A percentile compares a stretch with the other conserved stretches of the same genome.
These are phyloP conservation scores for Chelon labrosus DNA, from an alignment of 2,797 vertebrate genomes.

Conservation along the genomic window DNA sequence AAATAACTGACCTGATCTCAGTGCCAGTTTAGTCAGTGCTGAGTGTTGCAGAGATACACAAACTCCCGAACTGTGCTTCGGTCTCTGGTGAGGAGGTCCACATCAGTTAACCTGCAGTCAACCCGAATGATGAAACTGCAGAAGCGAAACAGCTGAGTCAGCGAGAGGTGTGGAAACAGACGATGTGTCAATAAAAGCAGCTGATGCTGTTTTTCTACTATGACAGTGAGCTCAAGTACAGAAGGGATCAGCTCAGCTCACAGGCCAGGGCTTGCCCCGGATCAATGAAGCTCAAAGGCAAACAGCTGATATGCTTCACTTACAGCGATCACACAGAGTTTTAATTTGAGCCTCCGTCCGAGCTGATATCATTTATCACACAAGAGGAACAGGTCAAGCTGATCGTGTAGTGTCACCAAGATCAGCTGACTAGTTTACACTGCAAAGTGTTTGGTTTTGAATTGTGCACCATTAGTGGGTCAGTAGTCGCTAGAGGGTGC, in stretches of 20 bases:
- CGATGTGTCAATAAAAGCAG: slow-evolving; percentile 59
- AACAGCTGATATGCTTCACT: slow-evolving; percentile 24
- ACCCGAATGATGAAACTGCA: slow-evolving; percentile 47
- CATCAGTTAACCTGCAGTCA: slow-evolving; percentile 43
- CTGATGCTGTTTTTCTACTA: slow-evolving; percentile 63
- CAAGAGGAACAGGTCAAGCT: background rate
- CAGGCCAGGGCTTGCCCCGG: slow-evolving; percentile 46
- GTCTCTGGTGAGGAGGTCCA: slow-evolving; percentile 25
- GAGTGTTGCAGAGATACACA: slow-evolving; percentile 6
- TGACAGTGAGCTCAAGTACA: slow-evolving; percentile 34
- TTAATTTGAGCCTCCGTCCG: slow-evolving; percentile 7
- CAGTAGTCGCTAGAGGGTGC: slow-evolving; percentile 64
- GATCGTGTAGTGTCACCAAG: background rate
- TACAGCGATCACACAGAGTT: background rate
- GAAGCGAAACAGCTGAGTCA: slow-evolving; percentile 50
- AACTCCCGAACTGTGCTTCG: background rate
- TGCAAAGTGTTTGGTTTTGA: slow-evolving; percentile 34
- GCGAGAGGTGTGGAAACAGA: slow-evolving; percentile 42
- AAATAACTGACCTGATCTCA: slow-evolving; percentile 30
- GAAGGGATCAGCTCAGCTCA: slow-evolving; percentile 7
- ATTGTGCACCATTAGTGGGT: background rate
- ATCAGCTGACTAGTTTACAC: slow-evolving; percentile 24
- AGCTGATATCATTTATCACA: background rate
- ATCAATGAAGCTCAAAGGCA: slow-evolving; percentile 39
- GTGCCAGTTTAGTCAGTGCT: background rate